Base-by-base conservation (phyloP, 2,888 invertebrate genomes). In the Scotopteryx bipunctaria region DNA sequence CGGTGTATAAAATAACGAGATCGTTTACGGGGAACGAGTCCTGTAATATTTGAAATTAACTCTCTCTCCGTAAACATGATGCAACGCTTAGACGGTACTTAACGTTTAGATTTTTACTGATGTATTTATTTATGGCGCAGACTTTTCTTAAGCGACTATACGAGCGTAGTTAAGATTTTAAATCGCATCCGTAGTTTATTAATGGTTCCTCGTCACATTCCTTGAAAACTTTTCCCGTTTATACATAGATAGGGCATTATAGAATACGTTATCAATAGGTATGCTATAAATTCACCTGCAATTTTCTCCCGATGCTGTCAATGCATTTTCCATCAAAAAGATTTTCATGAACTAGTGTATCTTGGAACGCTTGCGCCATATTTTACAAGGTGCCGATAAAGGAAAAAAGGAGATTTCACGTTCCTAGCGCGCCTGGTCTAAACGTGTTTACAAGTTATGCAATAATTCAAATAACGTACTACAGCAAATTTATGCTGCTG, bases 391-490 rank as follows among this genome's bases (percentile, higher is more conserved):
- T 74, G 69, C 63, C 77, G 70, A 69, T 73, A 73, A 68, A 69
- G 66, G 69, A 78, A 79, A 78, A 81, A 82, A 79, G 56, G 47
- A 73, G 71, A 68, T 68, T 74, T 71, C 69, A 68, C 71, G 76
- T 76, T 70, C 70, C 71, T 59, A 73, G 76, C 74, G 69, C 70
- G 75, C 66, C 67, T 71, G 78, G 73, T 78, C 79, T 79, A 78
- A 78, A 78, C 83, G 80, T 87, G 86, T 88, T 87, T 88, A 88
- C 88, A 87, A 86, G 83, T 86, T 86, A 86, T 84, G 83, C 82
- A 82, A 86, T 88, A 86, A 88, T 85, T 89, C 86, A 86, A 86
- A 86, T 81, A 81, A 76, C 79, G 78, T 80, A 76, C 69, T 80
- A 81, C 79, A 75, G 81, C 73, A 86, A 88, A 86, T 88, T 83